phyloP scores from a whole-genome alignment of 2,797 vertebrate genomes.

The Cryptoblepharus egeriae region DNA sequence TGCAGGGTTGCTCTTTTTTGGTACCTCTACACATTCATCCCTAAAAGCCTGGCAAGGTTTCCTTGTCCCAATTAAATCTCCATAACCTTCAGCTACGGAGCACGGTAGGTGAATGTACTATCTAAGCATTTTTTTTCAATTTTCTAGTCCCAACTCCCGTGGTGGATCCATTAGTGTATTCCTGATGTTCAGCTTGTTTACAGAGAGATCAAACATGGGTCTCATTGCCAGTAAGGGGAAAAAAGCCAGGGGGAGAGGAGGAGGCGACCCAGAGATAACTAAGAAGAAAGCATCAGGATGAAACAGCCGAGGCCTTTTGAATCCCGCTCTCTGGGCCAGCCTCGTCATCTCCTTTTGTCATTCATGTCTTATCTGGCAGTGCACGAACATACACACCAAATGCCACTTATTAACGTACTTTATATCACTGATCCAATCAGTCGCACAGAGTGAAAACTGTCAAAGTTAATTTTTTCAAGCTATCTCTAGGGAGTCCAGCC shows the following conservation, averaged over 20 bases:
- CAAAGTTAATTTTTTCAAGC: conserved; percentile 71
- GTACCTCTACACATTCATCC: neutral
- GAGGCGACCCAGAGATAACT: neutral
- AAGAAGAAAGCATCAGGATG: conserved; percentile 47
- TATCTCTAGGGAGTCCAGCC: conserved; percentile 67
- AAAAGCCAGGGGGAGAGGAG: neutral
- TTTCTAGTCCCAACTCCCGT: neutral
- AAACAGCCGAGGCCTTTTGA: conserved; percentile 51
- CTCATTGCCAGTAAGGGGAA: neutral
- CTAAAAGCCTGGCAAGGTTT: neutral
- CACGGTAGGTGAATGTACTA: conserved; percentile 1
- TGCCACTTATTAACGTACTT: conserved; percentile 64
- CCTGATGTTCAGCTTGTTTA: conserved; percentile 34
- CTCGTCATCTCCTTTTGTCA: conserved; percentile 35
- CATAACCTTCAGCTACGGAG: conserved; percentile 1
- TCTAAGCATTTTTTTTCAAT: neutral
- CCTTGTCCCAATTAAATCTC: conserved; percentile 3
- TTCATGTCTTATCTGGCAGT: conserved; percentile 41
- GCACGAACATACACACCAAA: conserved; percentile 28
- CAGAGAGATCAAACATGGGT: conserved; percentile 15
- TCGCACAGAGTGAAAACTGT: conserved; percentile 67
- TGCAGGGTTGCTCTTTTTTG: neutral
- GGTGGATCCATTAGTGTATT: conserved; percentile 7
- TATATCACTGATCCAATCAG: conserved; percentile 56
- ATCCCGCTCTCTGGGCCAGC: conserved; percentile 43